phyloP scores from a whole-genome alignment of 2,888 invertebrate species.

The Caenorhabditis afra region DNA sequence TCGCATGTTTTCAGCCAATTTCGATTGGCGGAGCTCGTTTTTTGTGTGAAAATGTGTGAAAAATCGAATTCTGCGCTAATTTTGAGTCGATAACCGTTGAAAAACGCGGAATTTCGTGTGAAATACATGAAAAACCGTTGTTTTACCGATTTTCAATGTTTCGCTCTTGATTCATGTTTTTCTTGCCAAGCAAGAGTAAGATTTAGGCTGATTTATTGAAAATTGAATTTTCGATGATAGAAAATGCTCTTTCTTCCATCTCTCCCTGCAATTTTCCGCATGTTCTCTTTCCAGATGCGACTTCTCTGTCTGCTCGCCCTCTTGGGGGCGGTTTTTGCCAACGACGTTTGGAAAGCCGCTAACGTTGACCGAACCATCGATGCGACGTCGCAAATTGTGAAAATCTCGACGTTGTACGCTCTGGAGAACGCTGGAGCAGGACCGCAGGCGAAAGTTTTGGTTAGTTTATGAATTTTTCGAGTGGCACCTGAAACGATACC shows the following conservation, averaged over 20 bases:
- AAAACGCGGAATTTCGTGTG: not conserved
- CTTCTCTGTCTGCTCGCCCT: conserved; percentile 40
- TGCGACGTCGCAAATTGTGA: conserved; percentile 76
- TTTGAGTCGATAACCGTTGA: not conserved
- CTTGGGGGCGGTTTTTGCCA: conserved; percentile 46
- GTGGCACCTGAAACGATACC: not conserved
- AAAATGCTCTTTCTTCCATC: no score
- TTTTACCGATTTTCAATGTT: not conserved
- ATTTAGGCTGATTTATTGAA: not conserved
- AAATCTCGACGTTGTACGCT: conserved; percentile 67
- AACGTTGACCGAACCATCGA: conserved; percentile 75
- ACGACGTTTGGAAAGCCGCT: conserved; percentile 59
- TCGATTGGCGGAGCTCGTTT: not conserved
- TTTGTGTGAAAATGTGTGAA: not conserved
- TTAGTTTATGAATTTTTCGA: not conserved
- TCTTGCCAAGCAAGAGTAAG: no score
- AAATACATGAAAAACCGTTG: not conserved
- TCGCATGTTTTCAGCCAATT: conserved; percentile 22
- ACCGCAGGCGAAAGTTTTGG: conserved; percentile 64
- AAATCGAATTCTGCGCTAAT: not conserved
- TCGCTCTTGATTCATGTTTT: not conserved
- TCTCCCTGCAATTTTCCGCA: not conserved
- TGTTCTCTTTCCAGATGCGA: conserved; percentile 51
- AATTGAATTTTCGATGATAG: not conserved
- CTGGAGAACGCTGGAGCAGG: conserved; percentile 72